phyloP scores from a whole-genome alignment of 92 coral and sea anemone genomes.

The Bergia sp. region DNA sequence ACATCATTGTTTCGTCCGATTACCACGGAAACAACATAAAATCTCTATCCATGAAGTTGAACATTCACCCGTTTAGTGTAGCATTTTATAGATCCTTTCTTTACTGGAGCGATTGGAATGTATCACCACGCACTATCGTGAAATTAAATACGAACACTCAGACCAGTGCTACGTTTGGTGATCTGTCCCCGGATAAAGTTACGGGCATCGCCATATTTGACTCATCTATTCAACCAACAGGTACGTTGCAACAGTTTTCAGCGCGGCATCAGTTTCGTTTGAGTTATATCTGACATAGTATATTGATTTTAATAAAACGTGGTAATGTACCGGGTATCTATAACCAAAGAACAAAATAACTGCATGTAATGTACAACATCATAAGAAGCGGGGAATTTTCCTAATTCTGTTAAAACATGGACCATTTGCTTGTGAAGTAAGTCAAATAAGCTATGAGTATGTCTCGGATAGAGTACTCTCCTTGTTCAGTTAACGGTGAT shows the following conservation, averaged over 20 bases:
- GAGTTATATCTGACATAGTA: too few relatives aligned
- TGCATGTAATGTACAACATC: too few relatives aligned
- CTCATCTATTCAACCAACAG: conserved; percentile 28
- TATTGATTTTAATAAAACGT: too few relatives aligned
- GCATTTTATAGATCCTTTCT: conserved; percentile 38
- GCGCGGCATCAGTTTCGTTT: too few relatives aligned
- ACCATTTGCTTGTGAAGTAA: too few relatives aligned
- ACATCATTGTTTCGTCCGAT: conserved; percentile 21
- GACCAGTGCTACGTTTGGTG: neutral
- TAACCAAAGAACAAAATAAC: too few relatives aligned
- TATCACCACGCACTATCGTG: conserved; percentile 26
- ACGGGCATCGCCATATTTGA: conserved; percentile 42
- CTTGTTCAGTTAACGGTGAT: too few relatives aligned
- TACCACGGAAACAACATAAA: conserved; percentile 6
- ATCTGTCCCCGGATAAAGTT: neutral
- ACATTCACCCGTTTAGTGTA: conserved; percentile 43
- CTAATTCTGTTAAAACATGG: too few relatives aligned
- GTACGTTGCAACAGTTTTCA: neutral
- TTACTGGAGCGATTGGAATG: conserved; percentile 59
- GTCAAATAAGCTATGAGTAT: too few relatives aligned
- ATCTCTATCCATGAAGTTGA: neutral
- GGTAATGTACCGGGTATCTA: too few relatives aligned
- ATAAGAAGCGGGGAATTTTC: too few relatives aligned
- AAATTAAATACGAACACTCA: neutral
- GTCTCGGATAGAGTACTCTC: too few relatives aligned